Base-by-base conservation (phyloP, 2,888 invertebrate species). In the Himalopsyche kuldschensis region DNA sequence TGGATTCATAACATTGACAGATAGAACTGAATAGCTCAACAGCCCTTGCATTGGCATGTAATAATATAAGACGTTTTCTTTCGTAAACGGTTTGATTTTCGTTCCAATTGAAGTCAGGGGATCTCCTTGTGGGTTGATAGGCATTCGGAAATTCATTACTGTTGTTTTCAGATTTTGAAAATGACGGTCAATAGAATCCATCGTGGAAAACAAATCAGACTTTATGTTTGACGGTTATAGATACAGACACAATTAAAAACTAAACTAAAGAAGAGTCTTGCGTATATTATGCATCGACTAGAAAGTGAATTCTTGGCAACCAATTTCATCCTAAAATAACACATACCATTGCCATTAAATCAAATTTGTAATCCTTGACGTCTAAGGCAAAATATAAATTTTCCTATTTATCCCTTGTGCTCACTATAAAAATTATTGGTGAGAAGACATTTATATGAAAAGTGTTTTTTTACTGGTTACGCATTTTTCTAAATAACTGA, bases 1-100 rank as follows among this genome's bases (percentile, higher is more conserved):
- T 4, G 97, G 97, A 88, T 97, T 96, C 95, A 97, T 96, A 80
- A 97, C 95, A 90, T 96, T 96, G 78, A 97, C 92, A 77, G 96
- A 95, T 80, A 97, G 92, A 55, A 95, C 94, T 88, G 95, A 94
- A 90, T 97, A 97, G 89, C 95, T 95, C 85, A 93, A 92, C 79
- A 95, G 92, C 77, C 97, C 96, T 90, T 95, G 94, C 81, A 95
- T 89, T 69, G 96, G 96, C 87, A 94, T 92, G 90, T 96, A 97
- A 89, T 95, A 95, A 90, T 93, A 95, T 35, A 94, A 90, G 84
- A 96, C 91, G 90, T 95, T 96, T 87, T 95, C 93, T 88, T 92
- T 93, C 79, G 93, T 96, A 84, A 96, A 90, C 20, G 96, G 95
- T 88, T 94, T 95, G 80, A 95, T 87, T 87, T 89, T 89, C 88